Evolutionary conservation across 2,888 invertebrate genomes (phyloP).

Genomic region (Agrochola lychnidis): DNA sequence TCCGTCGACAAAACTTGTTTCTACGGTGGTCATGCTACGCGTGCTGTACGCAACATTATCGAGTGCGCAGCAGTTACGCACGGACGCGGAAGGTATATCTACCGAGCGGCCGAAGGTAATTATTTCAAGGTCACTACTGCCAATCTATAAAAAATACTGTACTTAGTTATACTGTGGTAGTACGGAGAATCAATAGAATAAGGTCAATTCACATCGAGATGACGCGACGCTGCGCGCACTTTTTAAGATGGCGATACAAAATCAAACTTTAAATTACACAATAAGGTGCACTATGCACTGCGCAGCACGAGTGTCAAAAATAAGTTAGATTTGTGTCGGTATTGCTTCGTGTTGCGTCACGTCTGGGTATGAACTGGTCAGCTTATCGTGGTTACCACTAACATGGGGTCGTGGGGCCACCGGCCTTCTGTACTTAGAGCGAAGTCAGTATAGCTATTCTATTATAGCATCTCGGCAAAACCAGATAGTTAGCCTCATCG

Average conservation of each 20-base stretch:
- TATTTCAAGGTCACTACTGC: no score
- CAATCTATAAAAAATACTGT: no score
- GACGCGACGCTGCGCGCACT: no score
- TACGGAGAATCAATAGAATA: no score
- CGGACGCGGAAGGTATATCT: no score
- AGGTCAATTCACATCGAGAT: neutral
- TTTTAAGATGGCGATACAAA: neutral
- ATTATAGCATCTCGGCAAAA: conserved; percentile 4
- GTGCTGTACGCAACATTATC: no score
- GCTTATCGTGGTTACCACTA: neutral
- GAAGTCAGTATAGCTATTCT: neutral
- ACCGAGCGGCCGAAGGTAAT: no score
- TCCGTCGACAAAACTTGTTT: no score
- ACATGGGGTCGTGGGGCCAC: neutral
- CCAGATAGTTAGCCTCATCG: conserved; percentile 27
- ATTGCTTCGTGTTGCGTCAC: neutral
- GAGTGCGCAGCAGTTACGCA: no score
- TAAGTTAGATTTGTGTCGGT: neutral
- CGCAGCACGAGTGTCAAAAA: neutral
- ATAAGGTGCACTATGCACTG: neutral
- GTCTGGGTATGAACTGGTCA: neutral
- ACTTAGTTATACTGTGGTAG: no score
- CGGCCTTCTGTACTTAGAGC: neutral
- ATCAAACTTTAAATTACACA: neutral
- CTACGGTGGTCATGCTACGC: no score